These are phyloP conservation scores for Spodoptera littoralis DNA, from an alignment of 2,888 invertebrate genomes.

Conservation along the genomic window DNA sequence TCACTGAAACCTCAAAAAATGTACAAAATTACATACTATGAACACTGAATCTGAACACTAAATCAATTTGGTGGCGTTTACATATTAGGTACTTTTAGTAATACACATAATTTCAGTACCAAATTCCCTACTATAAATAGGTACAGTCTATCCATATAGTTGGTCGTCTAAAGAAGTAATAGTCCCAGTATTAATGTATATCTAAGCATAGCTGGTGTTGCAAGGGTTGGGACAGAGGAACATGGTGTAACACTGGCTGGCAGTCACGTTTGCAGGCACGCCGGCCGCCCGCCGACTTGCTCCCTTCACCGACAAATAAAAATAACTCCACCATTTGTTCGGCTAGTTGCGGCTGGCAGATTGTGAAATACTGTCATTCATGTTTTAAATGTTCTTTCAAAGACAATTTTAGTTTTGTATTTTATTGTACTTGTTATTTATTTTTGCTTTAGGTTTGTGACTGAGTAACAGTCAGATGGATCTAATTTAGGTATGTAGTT, in stretches of 20 bases:
- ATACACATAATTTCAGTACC: too few species aligned
- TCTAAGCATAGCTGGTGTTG: conserved; percentile 13
- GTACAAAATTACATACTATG: too few species aligned
- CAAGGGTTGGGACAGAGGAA: conserved; percentile 15
- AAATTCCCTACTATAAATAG: too few species aligned
- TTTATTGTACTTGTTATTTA: conserved; percentile 3
- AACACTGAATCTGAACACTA: too few species aligned
- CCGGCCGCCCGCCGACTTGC: conserved; percentile 16
- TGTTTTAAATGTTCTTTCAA: conserved; percentile 17
- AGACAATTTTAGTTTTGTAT: conserved; percentile 10
- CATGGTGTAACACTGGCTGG: conserved; percentile 32
- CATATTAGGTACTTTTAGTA: too few species aligned
- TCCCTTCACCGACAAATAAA: conserved; percentile 29
- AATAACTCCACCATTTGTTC: conserved; percentile 27
- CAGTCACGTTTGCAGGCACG: conserved; percentile 42
- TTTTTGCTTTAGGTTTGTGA: background rate
- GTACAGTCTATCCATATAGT: too few species aligned
- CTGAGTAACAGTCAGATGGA: too few species aligned
- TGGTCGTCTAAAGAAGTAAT: too few species aligned
- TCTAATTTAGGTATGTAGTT: too few species aligned
- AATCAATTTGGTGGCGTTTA: too few species aligned
- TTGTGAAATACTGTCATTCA: conserved; percentile 44
- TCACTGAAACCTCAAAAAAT: too few species aligned
- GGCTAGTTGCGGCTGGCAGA: conserved; percentile 40
- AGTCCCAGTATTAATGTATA: too few species aligned